Evolutionary conservation across 1,140 invertebrate genomes (phyloP), one percentile per base, ranked within the genome.

Genomic region (Grapholita molesta): DNA sequence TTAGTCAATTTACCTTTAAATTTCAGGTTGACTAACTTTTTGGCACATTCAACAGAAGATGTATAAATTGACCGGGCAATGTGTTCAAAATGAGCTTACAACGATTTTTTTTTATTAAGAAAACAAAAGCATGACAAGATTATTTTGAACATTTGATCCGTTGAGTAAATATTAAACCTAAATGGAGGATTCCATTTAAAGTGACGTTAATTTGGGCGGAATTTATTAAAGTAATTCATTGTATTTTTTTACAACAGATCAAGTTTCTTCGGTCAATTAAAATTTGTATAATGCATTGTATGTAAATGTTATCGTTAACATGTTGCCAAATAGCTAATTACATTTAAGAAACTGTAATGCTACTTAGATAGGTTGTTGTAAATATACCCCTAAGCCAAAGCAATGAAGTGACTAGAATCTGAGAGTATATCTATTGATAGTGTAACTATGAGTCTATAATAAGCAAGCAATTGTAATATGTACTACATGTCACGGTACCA

Each of bases 181-280:
- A n/a, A n/a, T n/a, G n/a, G n/a, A n/a, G n/a, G 7, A 48, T 48
- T 7, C 7, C 8, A 48, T 21, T 9, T 48, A n/a, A 21, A 48
- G 9, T 21, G 18, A n/a, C 42, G 8, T 9, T 48, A 48, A 15
- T 48, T 48, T 48, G n/a, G 1, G n/a, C 42, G 21, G 7, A 18
- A 42, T 15, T 42, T 6, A 21, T 0, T 15, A 48, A 15, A 30
- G 3, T 30, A 30, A 30, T 3, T 30, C 28, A 30, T 48, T 21
- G n/a, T 9, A 9, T 21, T 48, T 21, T 23, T 35, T 64, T n/a
- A 12, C 28, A 38, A 65, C 64, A 12, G 72, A 67, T 55, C 65
- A 75, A 73, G 71, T 79, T 83, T 86, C 73, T 87, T 86, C 88
- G 80, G 89, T 89, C 89, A 91, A 91, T 91, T 91, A 91, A 84